Conservation (phyloP, 1,140 invertebrate species). For the Aphidius ervi region DNA sequence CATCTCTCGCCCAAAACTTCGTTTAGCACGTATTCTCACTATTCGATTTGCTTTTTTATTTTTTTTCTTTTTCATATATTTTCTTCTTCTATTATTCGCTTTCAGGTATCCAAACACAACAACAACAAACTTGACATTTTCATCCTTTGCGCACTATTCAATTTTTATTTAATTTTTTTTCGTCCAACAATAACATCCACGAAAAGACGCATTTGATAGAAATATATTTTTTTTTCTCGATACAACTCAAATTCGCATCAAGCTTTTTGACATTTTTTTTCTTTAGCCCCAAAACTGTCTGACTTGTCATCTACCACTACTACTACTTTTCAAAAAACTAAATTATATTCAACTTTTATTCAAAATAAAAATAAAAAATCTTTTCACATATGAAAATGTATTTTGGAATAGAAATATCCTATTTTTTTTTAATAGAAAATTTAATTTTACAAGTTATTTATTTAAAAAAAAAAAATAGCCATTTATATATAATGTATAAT, state of each 20-base stretch:
- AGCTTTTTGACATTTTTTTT: background rate
- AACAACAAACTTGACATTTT: conserved; percentile 2
- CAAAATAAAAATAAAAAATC: background rate
- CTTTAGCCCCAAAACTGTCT: background rate
- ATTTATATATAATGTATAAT: too few species aligned
- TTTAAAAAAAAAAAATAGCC: too few species aligned
- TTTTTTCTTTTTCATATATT: too few species aligned
- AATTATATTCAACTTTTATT: conserved; percentile 6
- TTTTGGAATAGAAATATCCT: too few species aligned
- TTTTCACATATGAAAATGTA: too few species aligned
- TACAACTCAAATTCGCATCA: background rate
- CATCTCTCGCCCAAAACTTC: conserved; percentile 34
- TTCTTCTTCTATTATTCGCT: conserved; percentile 21
- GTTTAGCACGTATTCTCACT: background rate
- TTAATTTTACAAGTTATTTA: too few species aligned
- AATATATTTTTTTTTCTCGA: background rate
- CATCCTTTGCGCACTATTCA: too few species aligned
- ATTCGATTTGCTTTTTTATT: too few species aligned
- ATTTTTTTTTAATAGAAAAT: conserved; percentile 18
- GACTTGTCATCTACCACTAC: conserved; percentile 2
- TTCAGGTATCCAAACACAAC: conserved; percentile 9
- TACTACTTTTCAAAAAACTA: background rate
- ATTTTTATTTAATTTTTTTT: too few species aligned
- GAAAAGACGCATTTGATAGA: too few species aligned
- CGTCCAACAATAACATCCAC: too few species aligned